Percentiles rank a stretch among this genome's conserved stretches.
These are phyloP conservation scores for Actinemys pallida DNA, from an alignment of 2,113 vertebrate species.

Conservation along the genomic window DNA sequence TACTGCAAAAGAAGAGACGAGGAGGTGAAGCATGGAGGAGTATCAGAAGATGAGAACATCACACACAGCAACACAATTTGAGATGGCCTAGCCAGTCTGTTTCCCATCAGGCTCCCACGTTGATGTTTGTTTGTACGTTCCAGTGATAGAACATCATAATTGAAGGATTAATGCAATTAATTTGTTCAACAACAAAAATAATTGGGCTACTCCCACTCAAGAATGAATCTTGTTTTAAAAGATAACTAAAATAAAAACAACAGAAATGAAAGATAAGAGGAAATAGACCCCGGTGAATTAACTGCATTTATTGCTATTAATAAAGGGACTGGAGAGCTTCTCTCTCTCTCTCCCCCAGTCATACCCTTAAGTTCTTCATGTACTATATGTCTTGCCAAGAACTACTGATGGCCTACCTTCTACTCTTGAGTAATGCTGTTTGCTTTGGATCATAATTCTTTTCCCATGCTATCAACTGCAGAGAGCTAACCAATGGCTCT, in stretches of 20 bases:
- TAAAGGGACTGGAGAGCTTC: not conserved
- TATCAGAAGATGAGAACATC: not conserved
- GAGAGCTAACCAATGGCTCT: not conserved
- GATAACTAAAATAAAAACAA: not conserved
- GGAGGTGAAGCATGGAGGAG: not conserved
- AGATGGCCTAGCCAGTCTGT: not conserved
- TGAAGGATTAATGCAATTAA: not conserved
- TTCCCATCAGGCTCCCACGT: not conserved
- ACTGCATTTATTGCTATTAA: not conserved
- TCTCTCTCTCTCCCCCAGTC: not conserved
- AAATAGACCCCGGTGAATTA: not conserved
- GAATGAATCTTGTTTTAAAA: not conserved
- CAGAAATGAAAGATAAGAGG: not conserved
- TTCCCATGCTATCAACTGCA: not conserved
- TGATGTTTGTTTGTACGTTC: not conserved
- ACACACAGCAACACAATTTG: not conserved
- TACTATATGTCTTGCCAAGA: not conserved
- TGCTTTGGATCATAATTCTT: not conserved
- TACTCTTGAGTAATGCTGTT: not conserved
- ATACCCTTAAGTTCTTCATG: not conserved
- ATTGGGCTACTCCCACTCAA: not conserved
- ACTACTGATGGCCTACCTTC: not conserved
- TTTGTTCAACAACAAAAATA: not conserved
- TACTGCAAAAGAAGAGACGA: accelerated
- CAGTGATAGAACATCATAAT: not conserved